Evolutionary conservation across 1,140 invertebrate genomes (phyloP).

Genomic region (Proales similis): DNA sequence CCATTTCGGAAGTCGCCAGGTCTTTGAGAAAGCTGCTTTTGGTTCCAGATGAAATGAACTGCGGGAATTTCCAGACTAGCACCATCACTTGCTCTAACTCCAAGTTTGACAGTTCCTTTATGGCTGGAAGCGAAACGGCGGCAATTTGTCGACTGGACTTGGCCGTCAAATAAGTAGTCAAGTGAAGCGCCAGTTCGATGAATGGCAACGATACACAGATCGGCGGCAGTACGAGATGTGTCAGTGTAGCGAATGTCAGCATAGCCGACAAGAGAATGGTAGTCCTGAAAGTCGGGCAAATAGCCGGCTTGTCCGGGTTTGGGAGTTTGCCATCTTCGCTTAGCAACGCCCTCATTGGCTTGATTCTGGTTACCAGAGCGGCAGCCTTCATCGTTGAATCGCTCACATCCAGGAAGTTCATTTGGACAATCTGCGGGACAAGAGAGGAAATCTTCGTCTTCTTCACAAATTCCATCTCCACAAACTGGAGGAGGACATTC

Average conservation of each 20-base stretch:
- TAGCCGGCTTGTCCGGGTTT: slow-evolving; percentile 28
- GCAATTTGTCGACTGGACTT: slow-evolving; percentile 14
- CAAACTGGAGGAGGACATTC: slow-evolving; percentile 37
- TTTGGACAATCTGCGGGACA: slow-evolving; percentile 37
- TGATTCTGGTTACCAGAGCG: slow-evolving; percentile 4
- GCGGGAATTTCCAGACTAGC: slow-evolving; percentile 21
- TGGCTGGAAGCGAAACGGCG: slow-evolving; percentile 5
- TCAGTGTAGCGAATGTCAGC: slow-evolving; percentile 35
- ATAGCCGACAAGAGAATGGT: slow-evolving; percentile 31
- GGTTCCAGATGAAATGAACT: slow-evolving; percentile 29
- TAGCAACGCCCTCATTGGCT: slow-evolving; percentile 18
- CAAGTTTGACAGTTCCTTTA: neutral
- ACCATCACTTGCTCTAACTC: slow-evolving; percentile 15
- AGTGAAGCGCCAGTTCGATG: slow-evolving; percentile 7
- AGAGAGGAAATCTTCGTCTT: slow-evolving; percentile 7
- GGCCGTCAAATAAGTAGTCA: slow-evolving; percentile 19
- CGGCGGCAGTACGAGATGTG: slow-evolving; percentile 11
- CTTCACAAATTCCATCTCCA: slow-evolving; percentile 34
- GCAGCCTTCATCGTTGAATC: slow-evolving; percentile 34
- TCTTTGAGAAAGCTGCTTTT: neutral
- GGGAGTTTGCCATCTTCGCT: slow-evolving; percentile 36
- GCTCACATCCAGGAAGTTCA: slow-evolving; percentile 31
- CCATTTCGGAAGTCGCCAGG: slow-evolving; percentile 33
- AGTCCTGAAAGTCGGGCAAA: slow-evolving; percentile 28
- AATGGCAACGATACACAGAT: slow-evolving; percentile 27